Conservation (phyloP, 2,113 vertebrate genomes). For the Columba janthina region DNA sequence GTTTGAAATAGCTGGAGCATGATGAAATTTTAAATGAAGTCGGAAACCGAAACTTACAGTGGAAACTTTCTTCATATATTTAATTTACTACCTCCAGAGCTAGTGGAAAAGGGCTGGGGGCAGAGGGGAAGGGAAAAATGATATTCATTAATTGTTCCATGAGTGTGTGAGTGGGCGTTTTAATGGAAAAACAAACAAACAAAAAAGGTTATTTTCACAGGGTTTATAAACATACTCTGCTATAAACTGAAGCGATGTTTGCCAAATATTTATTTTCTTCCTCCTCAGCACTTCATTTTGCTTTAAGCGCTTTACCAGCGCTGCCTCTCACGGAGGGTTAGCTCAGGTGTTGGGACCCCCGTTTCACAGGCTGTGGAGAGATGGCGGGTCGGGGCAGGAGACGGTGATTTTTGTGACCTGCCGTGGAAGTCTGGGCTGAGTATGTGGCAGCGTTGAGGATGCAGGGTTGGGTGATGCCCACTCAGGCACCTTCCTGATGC, state of each 20-base stretch:
- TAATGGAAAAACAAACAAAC: not conserved
- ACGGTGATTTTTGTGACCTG: not conserved
- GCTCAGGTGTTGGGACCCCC: rapidly evolving
- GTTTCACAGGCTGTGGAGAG: rapidly evolving
- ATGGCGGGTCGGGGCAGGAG: rapidly evolving
- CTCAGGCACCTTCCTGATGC: not conserved
- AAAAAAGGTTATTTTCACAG: not conserved
- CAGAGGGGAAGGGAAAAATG: not conserved
- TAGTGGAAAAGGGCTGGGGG: constrained; percentile 28
- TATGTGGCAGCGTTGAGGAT: not conserved
- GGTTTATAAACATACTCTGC: not conserved
- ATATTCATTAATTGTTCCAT: not conserved
- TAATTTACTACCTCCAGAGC: constrained; percentile 13
- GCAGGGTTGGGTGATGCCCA: not conserved
- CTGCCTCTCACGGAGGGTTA: not conserved
- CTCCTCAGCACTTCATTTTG: not conserved
- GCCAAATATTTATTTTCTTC: not conserved
- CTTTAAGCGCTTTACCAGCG: not conserved
- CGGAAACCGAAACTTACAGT: constrained; percentile 26
- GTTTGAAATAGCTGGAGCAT: constrained; percentile 32
- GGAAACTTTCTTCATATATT: constrained; percentile 46
- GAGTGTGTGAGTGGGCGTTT: not conserved
- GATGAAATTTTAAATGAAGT: constrained; percentile 47
- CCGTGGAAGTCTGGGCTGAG: not conserved
- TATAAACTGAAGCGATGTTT: not conserved